Evolutionary conservation across 2,797 vertebrate species (phyloP), one percentile per base, ranked within the genome.

Genomic region (Cynopterus sphinx): DNA sequence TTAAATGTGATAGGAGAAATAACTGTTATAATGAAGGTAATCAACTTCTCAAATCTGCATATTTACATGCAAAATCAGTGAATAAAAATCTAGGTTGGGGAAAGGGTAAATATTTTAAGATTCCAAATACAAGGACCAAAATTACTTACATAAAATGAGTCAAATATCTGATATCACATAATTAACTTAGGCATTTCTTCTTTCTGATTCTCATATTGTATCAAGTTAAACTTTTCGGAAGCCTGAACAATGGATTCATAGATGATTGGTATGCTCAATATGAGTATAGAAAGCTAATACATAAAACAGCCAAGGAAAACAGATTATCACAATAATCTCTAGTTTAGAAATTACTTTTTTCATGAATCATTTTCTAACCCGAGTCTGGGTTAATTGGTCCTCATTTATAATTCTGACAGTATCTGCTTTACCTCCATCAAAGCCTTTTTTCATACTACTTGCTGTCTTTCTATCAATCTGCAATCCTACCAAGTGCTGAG

Each of bases 271-370:
- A 43, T 61, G 36, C 21, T 26, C 6, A 1, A 39, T 53, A 11
- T 46, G 22, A 85, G 33, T 26, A 55, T 2, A 73, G n/a, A 89
- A 43, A 55, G 1, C 26, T 68, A 33, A 82, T 9, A 41, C 1
- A 57, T 24, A 73, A 61, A 41, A 46, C 12, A 82, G 6, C 5
- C n/a, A 83, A 79, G 36, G n/a, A 89, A 95, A 90, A 28, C 53
- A 92, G 11, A 79, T 90, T 89, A 73, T 90, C n/a, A 41, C 36
- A 67, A 16, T 61, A 55, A 86, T 77, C 9, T 15, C 10, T 43
- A 87, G 12, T 87, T 90, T 93, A 90, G 24, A 91, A 90, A 75
- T 79, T 43, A 68, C 36, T 39, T 79, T 87, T 67, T 65, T 77
- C 9, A 68, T 9, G 12, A 26, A 63, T 70, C 0, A 1, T 61